These are phyloP conservation scores for Drosophila nr. medialis DNA, from an alignment of 2,888 invertebrate species.

Conservation along the genomic window DNA sequence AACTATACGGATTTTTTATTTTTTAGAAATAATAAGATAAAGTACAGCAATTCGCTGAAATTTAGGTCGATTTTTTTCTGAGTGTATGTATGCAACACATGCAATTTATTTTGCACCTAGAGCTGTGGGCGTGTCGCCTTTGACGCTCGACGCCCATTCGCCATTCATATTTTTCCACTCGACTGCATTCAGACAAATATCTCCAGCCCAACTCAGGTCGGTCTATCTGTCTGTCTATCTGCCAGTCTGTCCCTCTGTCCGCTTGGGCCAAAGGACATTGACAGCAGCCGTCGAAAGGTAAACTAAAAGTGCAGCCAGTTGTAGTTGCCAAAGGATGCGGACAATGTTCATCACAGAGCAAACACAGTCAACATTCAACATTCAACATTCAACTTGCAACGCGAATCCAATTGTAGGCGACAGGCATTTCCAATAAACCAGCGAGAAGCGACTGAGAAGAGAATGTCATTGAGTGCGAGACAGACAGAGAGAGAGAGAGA, in stretches of 20 bases:
- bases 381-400: constrained; percentile 22
- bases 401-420: constrained; percentile 61
- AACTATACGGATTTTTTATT: neutral
- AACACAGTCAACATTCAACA: constrained; percentile 1
- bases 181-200: constrained; percentile 69
- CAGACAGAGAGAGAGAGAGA: neutral
- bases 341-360: constrained; percentile 35
- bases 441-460: constrained; percentile 21
- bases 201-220: constrained; percentile 22
- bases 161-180: constrained; percentile 77
- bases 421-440: constrained; percentile 62
- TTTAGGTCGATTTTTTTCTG: neutral
- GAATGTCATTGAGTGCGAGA: constrained; percentile 39
- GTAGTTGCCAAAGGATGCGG: constrained; percentile 56
- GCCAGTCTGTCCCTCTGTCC: neutral
- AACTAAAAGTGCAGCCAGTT: constrained; percentile 61
- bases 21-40: no score
- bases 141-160: constrained; percentile 64
- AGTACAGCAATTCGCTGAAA: neutral
- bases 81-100: constrained; percentile 22
- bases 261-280: constrained; percentile 68
- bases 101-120: constrained; percentile 65
- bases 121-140: constrained; percentile 61
- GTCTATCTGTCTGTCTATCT: constrained; percentile 2
- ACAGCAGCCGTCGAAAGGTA: constrained; percentile 69